Evolutionary conservation across 2,113 vertebrate genomes (phyloP), one percentile per base, ranked within the genome.

Genomic region (Dermatemys mawii): DNA sequence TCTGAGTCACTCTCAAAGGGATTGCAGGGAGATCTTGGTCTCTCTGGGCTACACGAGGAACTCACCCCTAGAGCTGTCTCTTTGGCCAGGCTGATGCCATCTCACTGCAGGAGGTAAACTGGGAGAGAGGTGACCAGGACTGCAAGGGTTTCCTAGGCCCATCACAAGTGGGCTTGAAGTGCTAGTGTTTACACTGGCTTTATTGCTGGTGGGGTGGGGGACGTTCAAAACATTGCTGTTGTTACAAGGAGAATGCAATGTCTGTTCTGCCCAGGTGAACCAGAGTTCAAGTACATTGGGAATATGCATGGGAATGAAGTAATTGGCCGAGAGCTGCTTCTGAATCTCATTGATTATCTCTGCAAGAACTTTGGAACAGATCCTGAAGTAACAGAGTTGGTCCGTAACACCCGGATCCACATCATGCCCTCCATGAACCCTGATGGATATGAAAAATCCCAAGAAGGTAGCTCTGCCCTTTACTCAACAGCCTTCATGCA

Each of bases 291-390:
- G 92, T 99, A 99, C 91, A 98, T 99, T 2, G 99, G 98, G 86
- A 99, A 99, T 97, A 99, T 99, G 99, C 99, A 99, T 2, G 99
- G 99, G 22, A 99, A 99, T 87, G 99, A 99, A 94, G 99, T 99
- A 75, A 99, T 99, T 63, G 99, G 99, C 27, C 97, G 99, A 57
- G 99, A 99, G 96, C 96, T 99, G 81, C 96, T 99, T 8, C 98
- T 99, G 93, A 99, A 99, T 93, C 99, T 99, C 95, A 99, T 99
- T 0, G 99, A 99, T 97, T 99, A 99, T 94, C 98, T 99, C 87
- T 99, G 99, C 97, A 98, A 97, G 95, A 99, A 99, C 98, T 99
- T 99, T 6, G 99, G 98, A 63, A 98, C 97, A 2, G 98, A 99
- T 94, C 97, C 98, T 2, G 99, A 99, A 97, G 99, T 99, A 95